Base-by-base conservation (phyloP, 2,797 vertebrate genomes). In the Notamacropus eugenii region DNA sequence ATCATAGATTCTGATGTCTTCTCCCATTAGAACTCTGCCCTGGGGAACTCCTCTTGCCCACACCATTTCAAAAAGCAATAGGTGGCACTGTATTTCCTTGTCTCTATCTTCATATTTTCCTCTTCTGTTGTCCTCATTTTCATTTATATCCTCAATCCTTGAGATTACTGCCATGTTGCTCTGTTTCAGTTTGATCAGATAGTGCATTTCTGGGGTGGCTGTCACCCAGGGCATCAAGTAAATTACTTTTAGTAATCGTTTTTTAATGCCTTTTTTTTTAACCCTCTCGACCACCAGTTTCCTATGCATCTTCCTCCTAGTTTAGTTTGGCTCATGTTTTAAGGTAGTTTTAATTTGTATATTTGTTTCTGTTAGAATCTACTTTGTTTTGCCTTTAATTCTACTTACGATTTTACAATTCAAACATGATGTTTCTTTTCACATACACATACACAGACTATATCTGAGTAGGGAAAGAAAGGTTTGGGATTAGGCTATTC, bases 161-260 rank as follows among this genome's bases (percentile, higher is more conserved):
- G 92, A 93, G 50, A 91, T 95, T 40, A 54, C 92, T 93, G 62
- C 55, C 90, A 54, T 40, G 52, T 95, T 94, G 91, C 74, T 67
- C 14, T 91, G 56, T 54, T 97, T 96, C 55, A 5, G 0, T 92
- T 95, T 96, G 95, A 95, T 95, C 93, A 82, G 50, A 94, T 31
- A 95, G 92, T 55, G 59, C 92, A 40, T 95, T 93, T 92, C 94
- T 95, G 62, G 87, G 94, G 28, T 93, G 92, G 94, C 92, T 59
- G 91, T 97, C 96, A 95, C 91, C 40, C 54, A 93, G 62, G 91
- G 59, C 92, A 96, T 97, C 95, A 91, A 57, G 93, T 94, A 94
- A 92, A 93, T 91, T 34, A 62, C 92, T 92, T 91, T 50, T 31
- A 90, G 24, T 94, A 82, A 96, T 95, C 56, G 74, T 94, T 95